Conservation (phyloP, 2,888 invertebrate genomes). For the Mimachlamys varia region DNA sequence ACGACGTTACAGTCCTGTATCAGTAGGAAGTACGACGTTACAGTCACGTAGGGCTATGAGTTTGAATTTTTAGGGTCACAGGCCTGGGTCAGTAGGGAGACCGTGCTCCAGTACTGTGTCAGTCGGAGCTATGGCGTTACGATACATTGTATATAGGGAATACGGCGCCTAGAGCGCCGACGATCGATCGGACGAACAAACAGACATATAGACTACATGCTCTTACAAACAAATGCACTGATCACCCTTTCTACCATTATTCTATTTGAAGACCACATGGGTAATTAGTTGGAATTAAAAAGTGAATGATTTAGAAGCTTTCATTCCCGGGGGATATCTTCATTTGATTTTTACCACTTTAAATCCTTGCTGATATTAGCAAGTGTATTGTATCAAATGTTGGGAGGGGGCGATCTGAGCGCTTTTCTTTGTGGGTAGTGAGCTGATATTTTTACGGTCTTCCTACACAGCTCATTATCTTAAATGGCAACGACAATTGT, state of each 20-base stretch:
- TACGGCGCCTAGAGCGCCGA: not conserved
- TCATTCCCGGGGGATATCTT: not conserved
- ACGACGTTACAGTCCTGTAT: too few species aligned
- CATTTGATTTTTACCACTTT: slow-evolving; percentile 28
- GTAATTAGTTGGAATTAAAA: slow-evolving; percentile 33
- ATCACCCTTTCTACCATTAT: not conserved
- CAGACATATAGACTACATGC: slow-evolving; percentile 7
- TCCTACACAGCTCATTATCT: not conserved
- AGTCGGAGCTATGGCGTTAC: not conserved
- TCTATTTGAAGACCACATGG: slow-evolving; percentile 36
- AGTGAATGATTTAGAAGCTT: slow-evolving; percentile 23
- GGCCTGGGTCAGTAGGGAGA: not conserved
- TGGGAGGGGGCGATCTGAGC: not conserved
- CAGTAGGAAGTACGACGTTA: not conserved
- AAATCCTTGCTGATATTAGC: not conserved
- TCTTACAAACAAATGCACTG: slow-evolving; percentile 16
- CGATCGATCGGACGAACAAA: not conserved
- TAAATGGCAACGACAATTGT: not conserved
- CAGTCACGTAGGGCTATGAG: not conserved
- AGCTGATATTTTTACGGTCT: not conserved
- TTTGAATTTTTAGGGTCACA: not conserved
- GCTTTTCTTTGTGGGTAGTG: not conserved
- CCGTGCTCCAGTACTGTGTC: not conserved
- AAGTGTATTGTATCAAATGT: not conserved
- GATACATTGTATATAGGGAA: not conserved